Percentiles rank a stretch among this genome's conserved stretches.
Conservation (phyloP, 1,140 invertebrate species). For the Drosophila auraria region DNA sequence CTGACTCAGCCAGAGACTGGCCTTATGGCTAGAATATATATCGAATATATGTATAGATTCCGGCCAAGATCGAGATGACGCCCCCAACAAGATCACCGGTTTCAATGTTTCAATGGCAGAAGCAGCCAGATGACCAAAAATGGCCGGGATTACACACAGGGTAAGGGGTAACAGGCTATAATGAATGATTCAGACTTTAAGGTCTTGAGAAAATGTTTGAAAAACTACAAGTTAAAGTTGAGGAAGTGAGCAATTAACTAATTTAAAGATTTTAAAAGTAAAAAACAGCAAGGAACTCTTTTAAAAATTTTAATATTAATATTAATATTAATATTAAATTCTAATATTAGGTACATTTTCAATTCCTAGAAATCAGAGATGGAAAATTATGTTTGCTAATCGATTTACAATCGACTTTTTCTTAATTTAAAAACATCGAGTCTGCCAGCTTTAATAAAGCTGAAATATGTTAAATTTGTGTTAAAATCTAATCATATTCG, state of each 20-base stretch:
- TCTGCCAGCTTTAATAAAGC: too few species aligned
- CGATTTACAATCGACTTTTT: too few species aligned
- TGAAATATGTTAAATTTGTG: too few species aligned
- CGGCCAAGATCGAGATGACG: slow-evolving; percentile 17
- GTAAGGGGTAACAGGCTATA: slow-evolving; percentile 9
- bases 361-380: too few species aligned
- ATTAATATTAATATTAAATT: too few species aligned
- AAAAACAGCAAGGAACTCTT: neutral
- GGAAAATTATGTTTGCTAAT: too few species aligned
- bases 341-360: too few species aligned
- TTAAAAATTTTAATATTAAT: neutral
- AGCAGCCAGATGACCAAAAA: slow-evolving; percentile 34
- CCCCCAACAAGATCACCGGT: slow-evolving; percentile 34
- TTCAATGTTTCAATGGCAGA: slow-evolving; percentile 41
- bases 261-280: neutral
- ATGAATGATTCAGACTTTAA: neutral
- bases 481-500: too few species aligned
- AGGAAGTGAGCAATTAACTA: too few species aligned
- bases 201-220: neutral
- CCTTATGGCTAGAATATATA: slow-evolving; percentile 13
- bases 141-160: slow-evolving; percentile 21
- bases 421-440: too few species aligned
- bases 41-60: slow-evolving; percentile 7
- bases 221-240: neutral
- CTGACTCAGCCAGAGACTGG: slow-evolving; percentile 25